phyloP scores from a whole-genome alignment of 1,140 invertebrate genomes.

The Brevipalpus yothersi region DNA sequence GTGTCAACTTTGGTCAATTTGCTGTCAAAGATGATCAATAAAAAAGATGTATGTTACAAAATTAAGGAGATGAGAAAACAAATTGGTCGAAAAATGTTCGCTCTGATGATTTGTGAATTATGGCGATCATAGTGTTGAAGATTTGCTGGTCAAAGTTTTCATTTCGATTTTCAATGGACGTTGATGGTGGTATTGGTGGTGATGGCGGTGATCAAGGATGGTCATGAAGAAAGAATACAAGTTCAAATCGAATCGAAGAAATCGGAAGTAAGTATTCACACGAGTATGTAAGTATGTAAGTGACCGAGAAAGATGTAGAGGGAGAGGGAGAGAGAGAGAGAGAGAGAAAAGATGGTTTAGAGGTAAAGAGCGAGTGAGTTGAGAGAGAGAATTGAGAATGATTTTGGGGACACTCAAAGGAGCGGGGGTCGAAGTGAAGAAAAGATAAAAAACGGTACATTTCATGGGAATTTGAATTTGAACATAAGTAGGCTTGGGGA shows the following conservation, averaged over 20 bases:
- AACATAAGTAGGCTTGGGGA: background rate
- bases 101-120: background rate
- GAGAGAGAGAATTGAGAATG: background rate
- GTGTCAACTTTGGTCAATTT: background rate
- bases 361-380: background rate
- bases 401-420: background rate
- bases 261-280: background rate
- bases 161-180: background rate
- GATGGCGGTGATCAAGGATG: background rate
- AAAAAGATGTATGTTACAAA: background rate
- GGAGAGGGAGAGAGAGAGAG: background rate
- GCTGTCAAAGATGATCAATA: background rate
- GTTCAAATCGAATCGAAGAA: background rate
- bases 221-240: background rate
- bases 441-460: background rate
- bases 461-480: background rate
- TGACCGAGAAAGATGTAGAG: background rate
- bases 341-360: background rate
- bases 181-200: background rate
- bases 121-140: background rate
- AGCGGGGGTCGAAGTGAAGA: background rate
- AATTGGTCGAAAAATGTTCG: background rate
- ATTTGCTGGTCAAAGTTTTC: background rate
- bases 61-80: background rate
- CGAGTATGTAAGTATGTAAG: background rate